phyloP scores from a whole-genome alignment of 2,113 vertebrate species.

The Procapra przewalskii region DNA sequence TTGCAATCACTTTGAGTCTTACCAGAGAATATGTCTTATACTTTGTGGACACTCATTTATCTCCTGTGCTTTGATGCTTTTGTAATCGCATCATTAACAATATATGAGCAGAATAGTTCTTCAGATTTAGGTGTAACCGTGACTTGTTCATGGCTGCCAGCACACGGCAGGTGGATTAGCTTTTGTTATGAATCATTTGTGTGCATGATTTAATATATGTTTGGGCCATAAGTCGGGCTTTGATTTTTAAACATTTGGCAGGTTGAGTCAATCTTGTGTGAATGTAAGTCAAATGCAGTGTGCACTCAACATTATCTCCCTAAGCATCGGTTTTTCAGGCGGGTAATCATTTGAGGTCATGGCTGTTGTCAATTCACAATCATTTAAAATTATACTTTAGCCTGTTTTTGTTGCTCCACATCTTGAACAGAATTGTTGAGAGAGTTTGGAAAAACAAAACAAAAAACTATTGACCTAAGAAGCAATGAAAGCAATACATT shows the following conservation, averaged over 20 bases:
- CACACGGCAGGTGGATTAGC: not conserved
- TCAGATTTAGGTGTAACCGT: not conserved
- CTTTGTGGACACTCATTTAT: slow-evolving; percentile 37
- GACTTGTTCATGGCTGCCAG: slow-evolving; percentile 41
- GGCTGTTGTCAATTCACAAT: not conserved
- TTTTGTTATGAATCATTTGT: slow-evolving; percentile 60
- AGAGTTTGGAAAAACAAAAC: not conserved
- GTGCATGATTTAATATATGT: slow-evolving; percentile 46
- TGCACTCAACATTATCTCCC: not conserved
- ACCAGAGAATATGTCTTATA: not conserved
- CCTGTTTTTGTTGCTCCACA: not conserved
- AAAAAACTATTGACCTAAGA: not conserved
- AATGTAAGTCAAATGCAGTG: slow-evolving; percentile 29
- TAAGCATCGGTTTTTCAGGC: not conserved
- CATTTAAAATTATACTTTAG: slow-evolving; percentile 3
- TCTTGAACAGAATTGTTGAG: not conserved
- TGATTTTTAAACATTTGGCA: slow-evolving; percentile 42
- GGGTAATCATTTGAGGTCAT: not conserved
- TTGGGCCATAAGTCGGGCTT: slow-evolving; percentile 42
- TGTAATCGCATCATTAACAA: slow-evolving; percentile 56
- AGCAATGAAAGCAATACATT: not conserved
- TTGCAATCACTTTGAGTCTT: slow-evolving; percentile 20
- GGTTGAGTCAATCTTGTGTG: slow-evolving; percentile 10
- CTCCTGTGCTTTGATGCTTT: slow-evolving; percentile 37
- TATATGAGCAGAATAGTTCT: slow-evolving; percentile 19